These are phyloP conservation scores for Balaenoptera acutorostrata DNA, from an alignment of 2,113 vertebrate genomes.

Conservation along the genomic window DNA sequence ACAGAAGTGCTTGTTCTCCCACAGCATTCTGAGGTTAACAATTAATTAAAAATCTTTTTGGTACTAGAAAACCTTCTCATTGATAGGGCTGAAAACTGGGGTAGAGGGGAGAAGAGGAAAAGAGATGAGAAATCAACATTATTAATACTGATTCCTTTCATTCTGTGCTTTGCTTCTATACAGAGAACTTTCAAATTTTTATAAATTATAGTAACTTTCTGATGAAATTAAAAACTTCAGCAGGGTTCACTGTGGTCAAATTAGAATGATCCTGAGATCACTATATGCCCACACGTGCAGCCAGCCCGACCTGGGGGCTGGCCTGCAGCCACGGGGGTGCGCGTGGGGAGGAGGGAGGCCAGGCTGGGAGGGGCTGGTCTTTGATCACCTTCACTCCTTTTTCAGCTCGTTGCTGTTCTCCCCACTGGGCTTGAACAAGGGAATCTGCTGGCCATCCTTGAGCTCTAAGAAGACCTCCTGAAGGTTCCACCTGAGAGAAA, in stretches of 20 bases:
- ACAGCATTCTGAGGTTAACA: neutral
- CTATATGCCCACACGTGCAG: neutral
- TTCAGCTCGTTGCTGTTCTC: neutral
- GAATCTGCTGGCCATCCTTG: constrained; percentile 76
- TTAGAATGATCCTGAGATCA: neutral
- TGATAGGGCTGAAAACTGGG: neutral
- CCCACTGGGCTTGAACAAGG: constrained; percentile 38
- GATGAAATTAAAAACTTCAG: neutral
- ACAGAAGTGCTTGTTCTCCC: neutral
- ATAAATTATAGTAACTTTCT: neutral
- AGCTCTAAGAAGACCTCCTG: constrained; percentile 82
- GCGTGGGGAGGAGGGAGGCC: neutral
- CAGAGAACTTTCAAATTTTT: neutral
- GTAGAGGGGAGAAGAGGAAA: neutral
- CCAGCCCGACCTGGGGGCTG: neutral
- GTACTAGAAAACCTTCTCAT: neutral
- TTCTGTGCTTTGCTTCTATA: constrained; percentile 1
- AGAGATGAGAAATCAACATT: neutral
- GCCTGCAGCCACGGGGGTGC: rapidly evolving
- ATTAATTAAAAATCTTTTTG: neutral
- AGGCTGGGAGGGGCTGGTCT: neutral
- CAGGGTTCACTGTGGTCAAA: neutral
- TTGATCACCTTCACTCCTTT: constrained; percentile 20
- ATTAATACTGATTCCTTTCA: neutral
- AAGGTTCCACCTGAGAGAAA: constrained; percentile 81